Base-by-base conservation (phyloP, 2,797 vertebrate genomes). In the Enteromius viviparus region DNA sequence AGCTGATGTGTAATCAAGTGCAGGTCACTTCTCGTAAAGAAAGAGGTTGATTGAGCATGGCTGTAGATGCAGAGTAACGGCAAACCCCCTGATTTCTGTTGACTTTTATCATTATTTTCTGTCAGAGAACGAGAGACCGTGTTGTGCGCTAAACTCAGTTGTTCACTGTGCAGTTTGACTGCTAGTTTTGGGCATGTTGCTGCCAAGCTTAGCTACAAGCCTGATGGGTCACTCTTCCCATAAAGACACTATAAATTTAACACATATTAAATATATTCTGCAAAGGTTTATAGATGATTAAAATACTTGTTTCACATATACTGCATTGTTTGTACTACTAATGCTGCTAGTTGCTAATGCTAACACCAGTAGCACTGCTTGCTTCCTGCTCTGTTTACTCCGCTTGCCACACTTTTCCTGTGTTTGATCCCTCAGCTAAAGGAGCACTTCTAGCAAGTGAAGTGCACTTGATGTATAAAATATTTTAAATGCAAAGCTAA, bases 1-100 rank as follows among this genome's bases (percentile, higher is more conserved):
- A n/a, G 76, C 17, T 7, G 29, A 76, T 78, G 7, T 45, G 23
- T 81, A 37, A 65, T 66, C 47, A 78, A 26, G n/a, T 19, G 26
- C 68, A 49, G 32, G 42, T 79, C 86, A 86, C 87, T 91, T 90
- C 88, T 91, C 84, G 69, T 89, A 89, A 90, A 91, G 85, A 55
- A 62, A 80, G 53, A 77, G 3, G 26, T 74, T 76, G 17, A 85
- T 58, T 76, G 47, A 87, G 84, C 83, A 87, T 91, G 89, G 78
- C 81, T 85, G 70, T 58, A 64, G 60, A 68, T 80, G 80, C 81
- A 85, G 70, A 80, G 81, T 76, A 76, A 86, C 82, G 47, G 75
- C 62, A 34, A 72, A 64, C 60, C 74, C 74, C 60, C 76, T 19
- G 9, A 34, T 71, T 85, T 42, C 55, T 14, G 8, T 15, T 53